These are phyloP conservation scores for Anarhynchus alexandrinus DNA, from an alignment of 2,113 vertebrate genomes.

Conservation along the genomic window DNA sequence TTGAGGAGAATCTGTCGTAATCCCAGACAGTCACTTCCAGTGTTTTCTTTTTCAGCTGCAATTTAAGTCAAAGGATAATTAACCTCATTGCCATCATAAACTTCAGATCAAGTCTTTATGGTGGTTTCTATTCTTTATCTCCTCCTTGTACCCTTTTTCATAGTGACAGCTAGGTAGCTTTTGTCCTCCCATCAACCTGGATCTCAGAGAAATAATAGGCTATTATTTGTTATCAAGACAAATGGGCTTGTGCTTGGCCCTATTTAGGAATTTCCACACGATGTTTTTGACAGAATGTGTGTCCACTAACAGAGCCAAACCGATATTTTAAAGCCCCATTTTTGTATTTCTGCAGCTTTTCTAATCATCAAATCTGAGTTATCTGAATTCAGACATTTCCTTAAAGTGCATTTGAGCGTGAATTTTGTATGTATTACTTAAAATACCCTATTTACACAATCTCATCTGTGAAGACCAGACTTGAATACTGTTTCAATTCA, in stretches of 20 bases:
- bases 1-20: conserved; percentile 97
- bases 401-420: background rate
- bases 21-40: conserved; percentile 99
- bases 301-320: background rate
- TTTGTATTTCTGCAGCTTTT: background rate
- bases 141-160: background rate
- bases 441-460: background rate
- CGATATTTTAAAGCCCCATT: background rate
- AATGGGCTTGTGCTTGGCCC: background rate
- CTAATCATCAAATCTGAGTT: background rate
- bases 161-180: background rate
- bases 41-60: conserved; percentile 97
- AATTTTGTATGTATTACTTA: background rate
- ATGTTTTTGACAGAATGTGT: background rate
- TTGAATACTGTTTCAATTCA: background rate
- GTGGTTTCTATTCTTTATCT: background rate
- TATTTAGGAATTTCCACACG: background rate
- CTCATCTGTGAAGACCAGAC: background rate
- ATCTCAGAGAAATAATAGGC: background rate
- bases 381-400: background rate
- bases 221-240: background rate
- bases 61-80: conserved; percentile 60
- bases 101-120: background rate
- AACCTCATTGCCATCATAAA: background rate
- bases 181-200: background rate